Base-by-base conservation (phyloP, 1,140 invertebrate genomes). In the Bursaphelenchus mucronatus region DNA sequence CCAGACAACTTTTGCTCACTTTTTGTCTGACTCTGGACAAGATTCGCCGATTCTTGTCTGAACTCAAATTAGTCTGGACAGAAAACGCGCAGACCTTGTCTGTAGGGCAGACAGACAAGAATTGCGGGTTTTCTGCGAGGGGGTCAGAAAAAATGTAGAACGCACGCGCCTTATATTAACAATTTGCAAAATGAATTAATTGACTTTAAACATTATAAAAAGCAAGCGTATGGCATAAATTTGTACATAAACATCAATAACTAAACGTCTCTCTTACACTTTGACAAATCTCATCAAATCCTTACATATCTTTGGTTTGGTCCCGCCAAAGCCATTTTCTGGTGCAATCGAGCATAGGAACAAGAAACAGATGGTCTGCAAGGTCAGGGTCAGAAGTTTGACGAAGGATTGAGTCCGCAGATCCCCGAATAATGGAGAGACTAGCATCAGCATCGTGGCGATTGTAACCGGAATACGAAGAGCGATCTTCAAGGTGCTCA, bases 311-410 rank as follows among this genome's bases (percentile, higher is more conserved):
- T 73, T 71, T 10, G 77, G 77, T 58, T 78, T 80, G 3, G 62
- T 61, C 21, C 71, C 73, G 0, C 63, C 72, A 56, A 79, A 81
- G 6, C 77, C 77, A 58, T 75, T 78, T 8, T 51, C 53, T 13
- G 77, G 77, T 15, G 77, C 77, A 17, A 81, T 79, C 11, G 76
- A 78, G 52, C 74, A 77, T 3, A 81, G 56, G 56, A 80, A 79
- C 0, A 81, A 59, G 49, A 79, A 79, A 51, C 77, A 81, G 39
- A 79, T 66, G 19, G 79, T 79, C 64, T 79, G 77, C 3, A 79
- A 30, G 10, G 51, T 30, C 6, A 79, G 64, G 10, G 74, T 70
- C 10, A 80, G 17, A 9, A 81, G 61, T 44, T 79, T 79, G 13
- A 79, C 79, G 44, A 69, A 74, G 17, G 68, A 57, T 66, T 79